Evolutionary conservation across 1,140 invertebrate genomes (phyloP), one percentile per base, ranked within the genome.

Genomic region (Neodiprion virginianus): DNA sequence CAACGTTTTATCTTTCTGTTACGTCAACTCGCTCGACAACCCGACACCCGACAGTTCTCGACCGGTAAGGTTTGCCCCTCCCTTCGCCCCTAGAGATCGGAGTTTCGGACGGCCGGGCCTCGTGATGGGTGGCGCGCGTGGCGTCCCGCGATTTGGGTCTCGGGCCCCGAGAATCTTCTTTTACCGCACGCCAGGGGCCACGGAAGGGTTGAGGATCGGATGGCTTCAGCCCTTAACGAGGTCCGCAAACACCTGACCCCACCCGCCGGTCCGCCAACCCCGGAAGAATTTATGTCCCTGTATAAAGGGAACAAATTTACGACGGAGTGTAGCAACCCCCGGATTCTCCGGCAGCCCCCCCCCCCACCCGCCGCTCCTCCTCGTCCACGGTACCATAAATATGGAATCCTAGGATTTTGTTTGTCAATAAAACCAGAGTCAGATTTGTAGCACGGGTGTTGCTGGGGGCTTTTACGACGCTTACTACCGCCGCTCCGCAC

Each of bases 1-100:
- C 81, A 79, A 82, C 82, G 83, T 83, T 86, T 87, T 87, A 87
- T 86, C 86, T 86, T 82, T 81, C 84, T 77, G 84, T 87, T 87
- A 85, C 86, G 85, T 87, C 86, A 86, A 84, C 86, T 73, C 82
- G 79, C 79, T 21, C 8, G 80, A 83, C 84, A 86, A 87, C 53
- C 53, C 7, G 53, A 61, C 53, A 61, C 53, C 50, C 50, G 50
- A 53, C 50, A 53, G 10, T 61, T 61, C 53, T 61, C n/a, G 3
- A 17, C 11, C 53, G 53, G 11, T 61, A 12, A 61, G 11, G 53
- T 61, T 61, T 61, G 5, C 53, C 11, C n/a, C n/a, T 4, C 53
- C 4, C 8, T 61, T 61, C n/a, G 5, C 53, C 28, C 28, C 28
- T 1, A 40, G 28, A 61, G 11, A 17, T 14, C 53, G 53, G 4